Conservation (phyloP, 2,888 invertebrate species). For the Timema podura region DNA sequence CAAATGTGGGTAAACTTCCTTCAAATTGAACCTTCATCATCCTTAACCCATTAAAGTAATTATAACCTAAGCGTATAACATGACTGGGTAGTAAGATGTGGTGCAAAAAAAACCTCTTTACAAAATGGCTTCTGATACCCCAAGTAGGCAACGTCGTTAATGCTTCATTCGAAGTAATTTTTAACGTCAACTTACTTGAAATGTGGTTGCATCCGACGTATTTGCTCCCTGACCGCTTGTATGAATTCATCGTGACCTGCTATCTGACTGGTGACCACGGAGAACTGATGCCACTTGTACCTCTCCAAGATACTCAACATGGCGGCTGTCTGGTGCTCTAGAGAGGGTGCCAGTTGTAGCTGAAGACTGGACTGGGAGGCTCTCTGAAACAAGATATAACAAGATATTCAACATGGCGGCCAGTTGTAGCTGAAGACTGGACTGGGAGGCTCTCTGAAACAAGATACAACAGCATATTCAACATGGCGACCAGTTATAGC, state of each 20-base stretch:
- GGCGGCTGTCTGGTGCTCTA: slow-evolving; percentile 94
- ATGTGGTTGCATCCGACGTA: slow-evolving; percentile 70
- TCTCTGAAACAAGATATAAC: slow-evolving; percentile 41
- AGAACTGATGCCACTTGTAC: slow-evolving; percentile 95
- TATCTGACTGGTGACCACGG: slow-evolving; percentile 88
- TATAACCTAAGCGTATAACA: no score
- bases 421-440: no score
- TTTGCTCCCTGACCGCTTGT: slow-evolving; percentile 84
- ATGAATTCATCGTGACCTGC: slow-evolving; percentile 95
- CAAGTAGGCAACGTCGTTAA: no score
- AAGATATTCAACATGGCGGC: background rate
- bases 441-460: slow-evolving; percentile 60
- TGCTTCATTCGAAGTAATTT: background rate
- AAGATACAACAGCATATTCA: background rate
- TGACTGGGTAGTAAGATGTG: no score
- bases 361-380: slow-evolving; percentile 85
- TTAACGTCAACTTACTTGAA: slow-evolving; percentile 42
- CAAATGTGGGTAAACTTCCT: no score
- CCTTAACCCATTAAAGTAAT: no score
- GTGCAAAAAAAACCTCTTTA: no score
- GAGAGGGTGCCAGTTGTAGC: slow-evolving; percentile 90
- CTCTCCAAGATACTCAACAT: slow-evolving; percentile 92
- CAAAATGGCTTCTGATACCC: no score
- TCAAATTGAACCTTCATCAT: no score
- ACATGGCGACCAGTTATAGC: no score